Evolutionary conservation across 2,113 vertebrate genomes (phyloP), one percentile per base, ranked within the genome.

Genomic region (Odocoileus hemionus): DNA sequence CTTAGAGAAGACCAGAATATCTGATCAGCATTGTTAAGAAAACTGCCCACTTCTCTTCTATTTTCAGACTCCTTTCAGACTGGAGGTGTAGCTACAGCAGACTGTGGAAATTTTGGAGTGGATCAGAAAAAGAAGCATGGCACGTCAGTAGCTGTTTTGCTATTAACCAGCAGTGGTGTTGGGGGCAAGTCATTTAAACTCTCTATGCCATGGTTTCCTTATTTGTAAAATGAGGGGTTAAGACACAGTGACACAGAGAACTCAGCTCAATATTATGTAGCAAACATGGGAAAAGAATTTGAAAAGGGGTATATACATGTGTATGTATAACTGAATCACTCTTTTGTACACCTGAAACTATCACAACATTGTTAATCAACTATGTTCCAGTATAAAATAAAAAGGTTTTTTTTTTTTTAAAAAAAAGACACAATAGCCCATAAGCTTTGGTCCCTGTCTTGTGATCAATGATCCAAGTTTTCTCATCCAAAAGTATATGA

Each of bases 11-110:
- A 86, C 85, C 50, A n/a, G 60, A 82, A 92, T 55, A 85, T 97
- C 80, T 98, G 92, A 95, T 83, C 70, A 93, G 43, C 89, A 79
- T 83, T 94, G 93, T 97, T 94, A 86, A 79, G 55, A 89, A 94
- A 92, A 92, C 95, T 97, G 80, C 97, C 97, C 93, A 96, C 94
- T 52, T 91, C 36, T 91, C 82, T 94, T 60, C 91, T 97, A 95
- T 96, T 96, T 89, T 93, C 64, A 93, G 91, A 55, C 28, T 47
- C 13, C 17, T 80, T 74, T 96, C 88, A 92, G 95, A 97, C 94
- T 89, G 54, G 45, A 60, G 86, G 76, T 57, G 80, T 83, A 33
- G 26, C 54, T 89, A 33, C 5, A 88, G 60, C 60, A 86, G 33
- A 83, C 92, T 76, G n/a, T 67, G 94, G 86, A 85, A 60, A 80